Percentiles rank a stretch among this genome's conserved stretches.
Conservation (phyloP, 2,797 vertebrate species). For the Euthynnus affinis region DNA sequence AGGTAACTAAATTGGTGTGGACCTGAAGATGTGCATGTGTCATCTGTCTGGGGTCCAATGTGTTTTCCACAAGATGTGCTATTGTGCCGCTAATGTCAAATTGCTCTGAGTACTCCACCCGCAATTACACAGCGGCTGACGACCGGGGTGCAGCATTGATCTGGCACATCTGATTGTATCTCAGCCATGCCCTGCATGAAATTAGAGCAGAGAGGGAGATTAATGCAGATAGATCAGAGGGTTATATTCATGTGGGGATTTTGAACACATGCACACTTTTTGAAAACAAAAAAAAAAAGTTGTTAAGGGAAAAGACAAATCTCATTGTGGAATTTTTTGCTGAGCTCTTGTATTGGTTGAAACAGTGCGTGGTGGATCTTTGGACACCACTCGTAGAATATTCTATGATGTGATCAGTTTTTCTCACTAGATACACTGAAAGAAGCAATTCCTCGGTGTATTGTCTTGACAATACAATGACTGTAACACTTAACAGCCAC, state of each 20-base stretch:
- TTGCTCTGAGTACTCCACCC: not conserved
- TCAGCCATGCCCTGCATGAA: conserved; percentile 1
- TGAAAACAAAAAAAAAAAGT: conserved; percentile 12
- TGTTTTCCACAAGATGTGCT: conserved; percentile 28
- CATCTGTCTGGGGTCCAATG: conserved; percentile 20
- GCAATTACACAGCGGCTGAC: conserved; percentile 24
- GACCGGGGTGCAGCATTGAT: conserved; percentile 13
- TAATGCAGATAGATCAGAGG: not conserved
- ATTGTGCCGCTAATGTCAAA: conserved; percentile 35
- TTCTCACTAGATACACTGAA: conserved; percentile 6
- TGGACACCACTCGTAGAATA: not conserved
- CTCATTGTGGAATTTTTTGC: not conserved
- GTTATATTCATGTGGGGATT: not conserved
- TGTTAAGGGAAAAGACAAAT: not conserved
- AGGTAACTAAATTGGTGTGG: not conserved
- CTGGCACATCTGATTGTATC: conserved; percentile 20
- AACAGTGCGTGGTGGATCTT: not conserved
- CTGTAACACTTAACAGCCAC: conserved; percentile 15
- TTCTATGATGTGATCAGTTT: not conserved
- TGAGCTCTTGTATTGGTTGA: not conserved
- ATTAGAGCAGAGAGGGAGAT: conserved; percentile 25
- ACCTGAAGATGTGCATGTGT: conserved; percentile 5
- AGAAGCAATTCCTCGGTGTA: conserved; percentile 31
- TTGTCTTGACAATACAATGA: conserved; percentile 41
- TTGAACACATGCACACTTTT: conserved; percentile 1